phyloP scores from a whole-genome alignment of 2,888 invertebrate species.

The Sinelater perroti region DNA sequence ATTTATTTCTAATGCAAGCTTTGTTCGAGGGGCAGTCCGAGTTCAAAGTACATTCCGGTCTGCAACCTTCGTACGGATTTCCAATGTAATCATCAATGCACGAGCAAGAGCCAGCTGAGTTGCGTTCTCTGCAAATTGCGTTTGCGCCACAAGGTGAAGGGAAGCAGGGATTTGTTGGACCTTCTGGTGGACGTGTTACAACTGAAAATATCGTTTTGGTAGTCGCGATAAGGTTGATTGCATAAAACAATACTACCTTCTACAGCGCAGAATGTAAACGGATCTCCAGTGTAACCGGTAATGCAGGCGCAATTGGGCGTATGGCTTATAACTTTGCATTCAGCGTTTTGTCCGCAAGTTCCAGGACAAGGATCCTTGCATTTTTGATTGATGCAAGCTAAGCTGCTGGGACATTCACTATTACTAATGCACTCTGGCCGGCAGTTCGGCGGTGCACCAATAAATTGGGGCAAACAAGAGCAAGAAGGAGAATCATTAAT shows the following conservation, averaged over 20 bases:
- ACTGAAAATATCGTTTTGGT: no score
- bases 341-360: constrained; percentile 65
- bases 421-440: constrained; percentile 77
- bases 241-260: constrained; percentile 44
- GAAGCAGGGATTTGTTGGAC: constrained; percentile 62
- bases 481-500: constrained; percentile 71
- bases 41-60: constrained; percentile 72
- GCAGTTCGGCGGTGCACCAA: constrained; percentile 77
- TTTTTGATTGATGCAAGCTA: constrained; percentile 78
- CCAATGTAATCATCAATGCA: constrained; percentile 70
- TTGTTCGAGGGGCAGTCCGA: constrained; percentile 73
- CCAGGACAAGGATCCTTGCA: constrained; percentile 75
- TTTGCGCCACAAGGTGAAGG: constrained; percentile 75
- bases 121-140: constrained; percentile 65
- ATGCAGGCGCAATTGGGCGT: constrained; percentile 68
- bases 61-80: constrained; percentile 70
- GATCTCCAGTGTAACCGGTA: constrained; percentile 66
- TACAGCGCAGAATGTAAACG: constrained; percentile 62
- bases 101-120: constrained; percentile 64
- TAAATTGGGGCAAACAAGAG: constrained; percentile 69
- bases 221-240: background rate
- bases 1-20: constrained; percentile 73
- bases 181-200: constrained; percentile 40
- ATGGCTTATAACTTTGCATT: constrained; percentile 67
- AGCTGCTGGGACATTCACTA: constrained; percentile 73